Conservation (phyloP, 2,113 vertebrate species). For the Excalfactoria chinensis region DNA sequence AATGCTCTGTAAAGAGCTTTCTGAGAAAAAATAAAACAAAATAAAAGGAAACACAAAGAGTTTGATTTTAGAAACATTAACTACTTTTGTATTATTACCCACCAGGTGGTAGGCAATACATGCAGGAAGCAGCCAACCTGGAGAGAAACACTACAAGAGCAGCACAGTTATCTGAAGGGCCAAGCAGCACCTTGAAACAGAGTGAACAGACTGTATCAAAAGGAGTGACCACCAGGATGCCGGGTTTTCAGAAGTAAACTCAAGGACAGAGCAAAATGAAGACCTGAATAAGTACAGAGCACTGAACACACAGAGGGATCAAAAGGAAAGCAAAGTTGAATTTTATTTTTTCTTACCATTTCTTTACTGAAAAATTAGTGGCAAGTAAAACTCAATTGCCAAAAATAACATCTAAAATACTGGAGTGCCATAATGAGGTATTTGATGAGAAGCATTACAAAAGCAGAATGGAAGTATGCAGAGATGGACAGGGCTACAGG, state of each 20-base stretch:
- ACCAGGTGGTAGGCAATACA: constrained; percentile 20
- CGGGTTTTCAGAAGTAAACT: constrained; percentile 53
- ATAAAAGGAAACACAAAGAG: not conserved
- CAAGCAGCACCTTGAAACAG: constrained; percentile 50
- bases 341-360: constrained; percentile 23
- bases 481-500: not conserved
- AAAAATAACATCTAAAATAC: constrained; percentile 47
- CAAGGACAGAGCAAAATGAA: constrained; percentile 28
- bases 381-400: constrained; percentile 15
- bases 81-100: constrained; percentile 42
- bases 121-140: constrained; percentile 7
- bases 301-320: not conserved
- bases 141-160: constrained; percentile 10
- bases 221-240: constrained; percentile 43
- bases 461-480: not conserved
- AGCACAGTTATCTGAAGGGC: constrained; percentile 7
- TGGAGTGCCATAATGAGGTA: not conserved
- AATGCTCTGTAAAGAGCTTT: constrained; percentile 10
- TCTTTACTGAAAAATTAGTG: constrained; percentile 52
- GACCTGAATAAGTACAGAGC: constrained; percentile 3
- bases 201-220: constrained; percentile 56
- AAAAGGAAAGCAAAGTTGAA: constrained; percentile 49
- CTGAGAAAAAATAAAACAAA: not conserved
- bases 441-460: constrained; percentile 15
- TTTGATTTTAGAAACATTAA: constrained; percentile 60